phyloP scores from a whole-genome alignment of 2,888 invertebrate species.

The Gonocerus acuteangulatus region DNA sequence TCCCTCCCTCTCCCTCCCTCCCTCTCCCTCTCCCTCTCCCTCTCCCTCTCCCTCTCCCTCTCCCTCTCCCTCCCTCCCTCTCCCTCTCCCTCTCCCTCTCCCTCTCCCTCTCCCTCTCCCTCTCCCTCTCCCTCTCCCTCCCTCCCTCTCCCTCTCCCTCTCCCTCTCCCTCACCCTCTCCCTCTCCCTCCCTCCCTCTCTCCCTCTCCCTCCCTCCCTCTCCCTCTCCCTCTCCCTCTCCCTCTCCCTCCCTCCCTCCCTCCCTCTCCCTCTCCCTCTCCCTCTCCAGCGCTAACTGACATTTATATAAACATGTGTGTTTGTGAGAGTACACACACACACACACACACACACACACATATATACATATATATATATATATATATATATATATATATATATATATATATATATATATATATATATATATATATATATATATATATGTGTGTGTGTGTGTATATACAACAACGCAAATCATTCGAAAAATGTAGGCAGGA shows the following conservation, averaged over 20 bases:
- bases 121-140: neutral
- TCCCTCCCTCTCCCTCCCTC: neutral
- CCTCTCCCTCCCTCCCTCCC: neutral
- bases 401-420: too few species aligned
- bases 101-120: neutral
- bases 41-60: neutral
- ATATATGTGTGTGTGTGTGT: too few species aligned
- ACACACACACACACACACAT: too few species aligned
- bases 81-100: neutral
- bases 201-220: neutral
- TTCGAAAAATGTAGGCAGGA: too few species aligned
- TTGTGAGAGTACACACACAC: too few species aligned
- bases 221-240: neutral
- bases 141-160: neutral
- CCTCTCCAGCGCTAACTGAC: neutral
- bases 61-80: neutral
- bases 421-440: too few species aligned
- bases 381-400: too few species aligned
- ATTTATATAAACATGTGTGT: too few species aligned
- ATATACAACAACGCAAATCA: too few species aligned
- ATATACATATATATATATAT: too few species aligned
- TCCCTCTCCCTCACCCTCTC: too few species aligned
- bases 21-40: neutral
- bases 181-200: neutral
- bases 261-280: neutral